phyloP scores from a whole-genome alignment of 2,797 vertebrate genomes.

The Enteromius mattozi region DNA sequence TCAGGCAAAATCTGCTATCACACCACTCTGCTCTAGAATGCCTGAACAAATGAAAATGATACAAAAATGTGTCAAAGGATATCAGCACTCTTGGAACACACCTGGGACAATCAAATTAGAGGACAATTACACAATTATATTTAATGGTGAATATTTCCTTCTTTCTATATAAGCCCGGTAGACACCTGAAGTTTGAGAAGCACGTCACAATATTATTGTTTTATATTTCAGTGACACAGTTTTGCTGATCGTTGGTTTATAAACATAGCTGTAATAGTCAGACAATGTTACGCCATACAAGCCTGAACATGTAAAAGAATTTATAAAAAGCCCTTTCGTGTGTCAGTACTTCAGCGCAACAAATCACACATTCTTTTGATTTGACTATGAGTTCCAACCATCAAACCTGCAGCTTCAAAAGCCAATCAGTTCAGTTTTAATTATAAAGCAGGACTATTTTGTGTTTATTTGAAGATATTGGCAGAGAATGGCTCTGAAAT shows the following conservation, averaged over 20 bases:
- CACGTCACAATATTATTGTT: background rate
- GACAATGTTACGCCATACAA: background rate
- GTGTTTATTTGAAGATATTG: background rate
- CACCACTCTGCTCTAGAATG: background rate
- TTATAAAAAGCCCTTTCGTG: background rate
- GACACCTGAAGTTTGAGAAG: background rate
- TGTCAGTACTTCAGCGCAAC: background rate
- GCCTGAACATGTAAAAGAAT: conserved; percentile 16
- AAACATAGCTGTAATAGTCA: conserved; percentile 3
- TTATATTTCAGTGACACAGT: background rate
- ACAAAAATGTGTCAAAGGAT: conserved; percentile 12
- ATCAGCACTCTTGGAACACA: background rate
- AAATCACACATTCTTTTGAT: background rate
- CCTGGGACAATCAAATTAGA: background rate
- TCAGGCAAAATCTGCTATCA: background rate
- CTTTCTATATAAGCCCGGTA: background rate
- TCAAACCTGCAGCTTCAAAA: background rate
- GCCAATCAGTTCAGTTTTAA: background rate
- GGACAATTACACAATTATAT: background rate
- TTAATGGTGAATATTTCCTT: conserved; percentile 1
- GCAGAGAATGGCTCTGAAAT: background rate
- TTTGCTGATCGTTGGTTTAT: background rate
- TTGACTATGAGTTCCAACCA: background rate
- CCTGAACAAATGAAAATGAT: background rate
- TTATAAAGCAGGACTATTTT: background rate